phyloP scores from a whole-genome alignment of 1,140 invertebrate species.

The Zaprionus inermis region DNA sequence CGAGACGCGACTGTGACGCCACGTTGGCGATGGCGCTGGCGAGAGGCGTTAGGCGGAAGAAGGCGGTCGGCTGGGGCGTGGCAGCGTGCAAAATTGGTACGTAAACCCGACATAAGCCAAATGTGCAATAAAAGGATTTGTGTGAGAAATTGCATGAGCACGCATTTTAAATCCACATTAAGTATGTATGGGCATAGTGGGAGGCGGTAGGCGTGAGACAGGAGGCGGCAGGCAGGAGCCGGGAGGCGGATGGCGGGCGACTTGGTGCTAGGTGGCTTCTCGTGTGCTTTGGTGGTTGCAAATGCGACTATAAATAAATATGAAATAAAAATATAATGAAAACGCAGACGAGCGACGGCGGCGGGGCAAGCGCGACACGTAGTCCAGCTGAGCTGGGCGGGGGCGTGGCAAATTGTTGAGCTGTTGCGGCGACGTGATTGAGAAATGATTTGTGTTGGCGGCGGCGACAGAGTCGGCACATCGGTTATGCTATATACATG shows the following conservation, averaged over 20 bases:
- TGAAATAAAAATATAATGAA: conserved; percentile 62
- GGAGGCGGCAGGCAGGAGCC: neutral
- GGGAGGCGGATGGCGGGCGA: no score
- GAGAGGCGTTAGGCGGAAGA: neutral
- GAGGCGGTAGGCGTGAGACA: neutral
- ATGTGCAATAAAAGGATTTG: conserved; percentile 82
- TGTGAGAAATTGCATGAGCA: conserved; percentile 78
- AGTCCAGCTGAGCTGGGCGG: neutral
- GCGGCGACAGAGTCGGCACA: neutral
- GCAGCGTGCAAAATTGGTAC: conserved; percentile 64
- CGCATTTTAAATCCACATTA: conserved; percentile 80
- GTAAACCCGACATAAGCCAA: conserved; percentile 73
- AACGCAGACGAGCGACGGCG: neutral
- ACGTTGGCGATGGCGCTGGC: neutral
- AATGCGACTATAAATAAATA: conserved; percentile 56
- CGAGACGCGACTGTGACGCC: conserved; percentile 39
- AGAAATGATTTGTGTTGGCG: conserved; percentile 51
- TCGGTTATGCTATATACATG: neutral
- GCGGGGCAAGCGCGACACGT: no score
- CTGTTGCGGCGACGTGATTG: conserved; percentile 46
- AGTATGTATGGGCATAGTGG: conserved; percentile 61
- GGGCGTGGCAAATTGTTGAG: conserved; percentile 50
- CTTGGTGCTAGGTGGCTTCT: conserved; percentile 8
- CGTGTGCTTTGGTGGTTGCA: neutral
- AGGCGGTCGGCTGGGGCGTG: neutral